Evolutionary conservation across 2,113 vertebrate species (phyloP).

Genomic region (Brachyhypopomus occidentalis): DNA sequence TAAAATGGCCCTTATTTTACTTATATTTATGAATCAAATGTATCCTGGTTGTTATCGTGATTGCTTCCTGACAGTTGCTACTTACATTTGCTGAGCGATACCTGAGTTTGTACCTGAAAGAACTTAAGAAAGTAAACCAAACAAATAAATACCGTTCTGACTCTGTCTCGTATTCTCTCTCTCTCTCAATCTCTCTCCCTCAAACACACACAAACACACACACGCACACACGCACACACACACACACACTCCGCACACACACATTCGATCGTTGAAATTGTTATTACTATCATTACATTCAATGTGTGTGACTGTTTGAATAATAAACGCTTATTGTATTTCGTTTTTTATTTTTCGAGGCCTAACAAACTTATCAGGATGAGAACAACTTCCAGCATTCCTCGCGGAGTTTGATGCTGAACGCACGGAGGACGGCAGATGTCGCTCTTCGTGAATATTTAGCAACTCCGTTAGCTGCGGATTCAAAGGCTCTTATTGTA

Average conservation of each 20-base stretch:
- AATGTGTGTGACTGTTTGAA: background rate
- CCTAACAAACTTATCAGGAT: slow-evolving; percentile 7
- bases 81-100: no score
- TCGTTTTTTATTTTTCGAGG: background rate
- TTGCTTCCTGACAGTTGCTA: no score
- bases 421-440: slow-evolving; percentile 66
- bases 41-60: no score
- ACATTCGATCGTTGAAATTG: background rate
- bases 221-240: no score
- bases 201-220: no score
- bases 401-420: background rate
- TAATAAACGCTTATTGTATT: background rate
- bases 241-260: no score
- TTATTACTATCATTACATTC: background rate
- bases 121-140: no score
- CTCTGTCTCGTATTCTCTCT: background rate
- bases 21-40: no score
- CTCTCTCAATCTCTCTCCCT: background rate
- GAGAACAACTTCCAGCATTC: background rate
- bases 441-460: slow-evolving; percentile 71
- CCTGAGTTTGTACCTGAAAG: no score
- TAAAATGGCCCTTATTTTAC: no score
- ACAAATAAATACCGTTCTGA: background rate
- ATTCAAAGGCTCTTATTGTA: slow-evolving; percentile 36
- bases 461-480: slow-evolving; percentile 23